Evolutionary conservation across 2,797 vertebrate genomes (phyloP), one percentile per base, ranked within the genome.

Genomic region (Sebastolobus alascanus): DNA sequence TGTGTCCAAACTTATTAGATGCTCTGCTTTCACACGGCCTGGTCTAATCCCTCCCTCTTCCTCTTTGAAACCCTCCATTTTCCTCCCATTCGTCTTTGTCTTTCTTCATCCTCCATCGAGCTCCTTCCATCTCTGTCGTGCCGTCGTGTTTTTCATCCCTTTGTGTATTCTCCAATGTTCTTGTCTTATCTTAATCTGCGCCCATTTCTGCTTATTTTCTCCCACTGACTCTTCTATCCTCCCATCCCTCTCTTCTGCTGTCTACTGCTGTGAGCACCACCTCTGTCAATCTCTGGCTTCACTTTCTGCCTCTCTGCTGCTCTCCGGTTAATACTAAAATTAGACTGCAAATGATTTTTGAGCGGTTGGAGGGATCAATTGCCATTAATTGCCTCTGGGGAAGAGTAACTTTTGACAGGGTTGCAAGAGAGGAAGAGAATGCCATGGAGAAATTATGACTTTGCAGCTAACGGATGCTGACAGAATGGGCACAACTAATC

Each of bases 1-100:
- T 20, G 77, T 87, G 94, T 94, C 93, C 90, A 93, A 94, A 93
- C 86, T 77, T 90, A 95, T 95, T 93, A 94, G 87, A 88, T 67
- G 77, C 73, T 84, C 86, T 64, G 84, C 82, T 87, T 90, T 92
- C 83, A 82, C 84, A 22, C 74, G 56, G 73, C 31, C 65, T 16
- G 43, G 60, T 35, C 68, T 18, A 60, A 84, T 70, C 66, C 75
- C 61, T 69, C 73, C 70, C 58, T 58, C 58, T 58, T 81, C 67
- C 56, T 50, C 18, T 64, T 81, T 88, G 33, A 79, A 75, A 79
- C 65, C 13, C 13, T 72, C 56, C 16, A 43, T 71, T 77, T 77
- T 73, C 55, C 68, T 46, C 73, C 72, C 8, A 61, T 89, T 82
- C 79, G 65, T 86, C 76, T 86, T 76, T 64, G 74, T 83, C 83